A percentile compares a stretch with the other conserved stretches of the same genome.
These are phyloP conservation scores for Machimus atricapillus DNA, from an alignment of 2,888 invertebrate genomes.

Conservation along the genomic window DNA sequence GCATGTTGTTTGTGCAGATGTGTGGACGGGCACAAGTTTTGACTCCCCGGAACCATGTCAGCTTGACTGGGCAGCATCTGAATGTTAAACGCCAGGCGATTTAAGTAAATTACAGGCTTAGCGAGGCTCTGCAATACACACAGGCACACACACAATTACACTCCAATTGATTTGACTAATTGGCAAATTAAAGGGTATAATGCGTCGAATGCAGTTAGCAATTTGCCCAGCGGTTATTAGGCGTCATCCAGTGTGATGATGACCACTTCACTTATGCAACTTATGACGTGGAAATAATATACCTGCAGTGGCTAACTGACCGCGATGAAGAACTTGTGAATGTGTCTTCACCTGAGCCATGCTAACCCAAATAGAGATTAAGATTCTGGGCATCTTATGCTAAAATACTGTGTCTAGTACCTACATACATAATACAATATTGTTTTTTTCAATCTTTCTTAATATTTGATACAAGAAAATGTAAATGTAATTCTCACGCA, in stretches of 20 bases:
- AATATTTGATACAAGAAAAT: too few relatives aligned
- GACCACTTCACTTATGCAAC: not conserved
- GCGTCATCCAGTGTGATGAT: not conserved
- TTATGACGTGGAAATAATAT: conserved; percentile 9
- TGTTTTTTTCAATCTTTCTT: too few relatives aligned
- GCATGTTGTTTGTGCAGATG: conserved; percentile 15
- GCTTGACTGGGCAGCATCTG: not conserved
- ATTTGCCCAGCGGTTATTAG: conserved; percentile 33
- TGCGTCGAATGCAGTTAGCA: conserved; percentile 49
- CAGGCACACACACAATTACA: conserved; percentile 21
- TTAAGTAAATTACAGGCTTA: conserved; percentile 37
- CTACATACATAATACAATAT: too few relatives aligned
- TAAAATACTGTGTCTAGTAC: too few relatives aligned
- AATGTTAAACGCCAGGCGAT: not conserved
- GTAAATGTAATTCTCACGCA: too few relatives aligned
- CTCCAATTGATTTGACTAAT: conserved; percentile 50
- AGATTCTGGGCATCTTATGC: not conserved
- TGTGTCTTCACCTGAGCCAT: not conserved
- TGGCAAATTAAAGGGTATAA: conserved; percentile 51
- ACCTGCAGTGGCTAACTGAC: not conserved
- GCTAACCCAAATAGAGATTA: not conserved
- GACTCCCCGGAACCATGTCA: not conserved
- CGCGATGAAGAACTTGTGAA: not conserved
- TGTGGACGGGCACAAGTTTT: not conserved
- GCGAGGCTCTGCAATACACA: not conserved